Percentiles rank a stretch among this genome's conserved stretches.
Conservation (phyloP, 2,797 vertebrate genomes). For the Graptemys geographica region DNA sequence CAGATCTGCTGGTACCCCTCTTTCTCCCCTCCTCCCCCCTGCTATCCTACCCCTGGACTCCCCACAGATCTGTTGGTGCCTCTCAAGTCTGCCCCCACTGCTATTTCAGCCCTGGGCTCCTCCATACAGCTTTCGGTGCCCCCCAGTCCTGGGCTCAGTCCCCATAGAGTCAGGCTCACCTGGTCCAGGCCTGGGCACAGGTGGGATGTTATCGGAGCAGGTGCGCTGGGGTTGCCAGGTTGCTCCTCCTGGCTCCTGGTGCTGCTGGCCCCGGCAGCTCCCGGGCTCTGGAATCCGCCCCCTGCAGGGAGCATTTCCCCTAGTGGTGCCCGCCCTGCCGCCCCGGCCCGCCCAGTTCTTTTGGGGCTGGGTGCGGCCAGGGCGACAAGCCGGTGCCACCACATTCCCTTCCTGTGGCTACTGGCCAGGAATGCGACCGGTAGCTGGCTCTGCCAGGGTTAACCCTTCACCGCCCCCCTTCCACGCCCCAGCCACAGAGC, state of each 20-base stretch:
- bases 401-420: neutral
- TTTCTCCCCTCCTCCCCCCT: neutral
- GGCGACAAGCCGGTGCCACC: neutral
- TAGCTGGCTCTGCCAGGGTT: neutral
- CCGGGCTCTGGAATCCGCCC: slow-evolving; percentile 10
- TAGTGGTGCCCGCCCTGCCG: neutral
- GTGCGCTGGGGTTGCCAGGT: neutral
- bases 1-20: neutral
- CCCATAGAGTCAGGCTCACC: neutral
- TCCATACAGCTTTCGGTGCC: neutral
- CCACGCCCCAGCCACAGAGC: neutral
- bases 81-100: too few relatives aligned
- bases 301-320: neutral
- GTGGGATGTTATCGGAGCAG: neutral
- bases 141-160: neutral
- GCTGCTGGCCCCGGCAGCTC: neutral
- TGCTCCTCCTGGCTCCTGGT: neutral
- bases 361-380: neutral
- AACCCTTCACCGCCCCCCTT: neutral
- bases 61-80: neutral
- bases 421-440: neutral
- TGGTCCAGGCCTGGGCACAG: too few relatives aligned
- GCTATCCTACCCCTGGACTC: neutral
- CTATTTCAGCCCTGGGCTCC: neutral
- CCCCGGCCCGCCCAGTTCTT: neutral